phyloP scores from a whole-genome alignment of 2,797 vertebrate species.

The Syngnathus rostellatus region DNA sequence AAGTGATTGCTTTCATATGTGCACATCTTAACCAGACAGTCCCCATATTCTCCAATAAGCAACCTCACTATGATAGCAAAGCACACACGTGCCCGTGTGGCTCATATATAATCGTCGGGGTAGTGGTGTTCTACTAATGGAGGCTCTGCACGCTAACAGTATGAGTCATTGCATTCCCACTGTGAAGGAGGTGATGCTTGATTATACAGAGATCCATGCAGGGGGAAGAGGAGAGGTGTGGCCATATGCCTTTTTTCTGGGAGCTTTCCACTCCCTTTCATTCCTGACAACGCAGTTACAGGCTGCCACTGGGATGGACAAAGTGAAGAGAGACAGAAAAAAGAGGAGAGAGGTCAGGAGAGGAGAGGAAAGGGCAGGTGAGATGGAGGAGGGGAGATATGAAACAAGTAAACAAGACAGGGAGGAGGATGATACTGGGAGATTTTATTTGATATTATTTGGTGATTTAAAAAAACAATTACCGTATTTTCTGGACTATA shows the following conservation, averaged over 20 bases:
- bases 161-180: slow-evolving; percentile 36
- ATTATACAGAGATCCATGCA: slow-evolving; percentile 38
- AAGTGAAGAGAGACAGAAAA: slow-evolving; percentile 10
- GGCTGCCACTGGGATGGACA: slow-evolving; percentile 19
- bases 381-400: not conserved
- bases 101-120: slow-evolving; percentile 1
- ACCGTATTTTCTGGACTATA: no score
- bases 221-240: slow-evolving; percentile 8
- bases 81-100: slow-evolving; percentile 10
- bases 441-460: no score
- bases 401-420: not conserved
- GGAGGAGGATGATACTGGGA: no score
- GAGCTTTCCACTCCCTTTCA: slow-evolving; percentile 46
- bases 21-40: slow-evolving; percentile 9
- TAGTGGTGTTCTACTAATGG: slow-evolving; percentile 29
- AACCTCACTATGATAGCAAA: slow-evolving; percentile 10
- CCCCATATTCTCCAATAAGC: slow-evolving; percentile 3
- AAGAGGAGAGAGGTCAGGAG: slow-evolving; percentile 8
- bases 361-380: not conserved
- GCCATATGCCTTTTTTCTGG: slow-evolving; percentile 35
- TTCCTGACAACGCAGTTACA: slow-evolving; percentile 33
- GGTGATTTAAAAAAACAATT: no score
- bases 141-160: slow-evolving; percentile 22
- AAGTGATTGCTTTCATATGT: slow-evolving; percentile 34
- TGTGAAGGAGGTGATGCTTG: slow-evolving; percentile 42